Evolutionary conservation across 2,113 vertebrate species (phyloP).

Genomic region (Scartelaos histophorus): DNA sequence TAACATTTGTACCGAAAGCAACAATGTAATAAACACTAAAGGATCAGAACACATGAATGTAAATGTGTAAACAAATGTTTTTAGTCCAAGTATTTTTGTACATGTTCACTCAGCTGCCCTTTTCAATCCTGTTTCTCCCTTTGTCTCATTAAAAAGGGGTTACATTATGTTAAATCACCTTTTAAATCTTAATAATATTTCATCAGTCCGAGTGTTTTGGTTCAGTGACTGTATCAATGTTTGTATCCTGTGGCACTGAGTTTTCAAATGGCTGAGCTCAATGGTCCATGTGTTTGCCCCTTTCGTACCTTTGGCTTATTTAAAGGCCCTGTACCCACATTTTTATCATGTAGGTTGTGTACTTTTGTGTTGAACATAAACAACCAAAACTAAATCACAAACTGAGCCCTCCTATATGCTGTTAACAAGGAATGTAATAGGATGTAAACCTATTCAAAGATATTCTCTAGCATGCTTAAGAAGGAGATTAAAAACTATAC

Average conservation of each 20-base stretch:
- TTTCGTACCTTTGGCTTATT: too few relatives aligned
- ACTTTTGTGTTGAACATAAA: too few relatives aligned
- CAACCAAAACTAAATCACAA: too few relatives aligned
- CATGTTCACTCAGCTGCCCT: conserved; percentile 36
- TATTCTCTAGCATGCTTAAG: too few relatives aligned
- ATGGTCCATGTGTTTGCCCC: too few relatives aligned
- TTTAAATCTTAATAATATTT: not conserved
- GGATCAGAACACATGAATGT: conserved; percentile 37
- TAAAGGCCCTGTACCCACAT: too few relatives aligned
- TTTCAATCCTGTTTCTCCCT: conserved; percentile 39
- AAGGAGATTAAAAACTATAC: too few relatives aligned
- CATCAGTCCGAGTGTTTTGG: not conserved
- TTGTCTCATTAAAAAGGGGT: conserved; percentile 38
- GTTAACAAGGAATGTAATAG: too few relatives aligned
- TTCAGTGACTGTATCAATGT: not conserved
- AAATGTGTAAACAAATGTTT: conserved; percentile 29
- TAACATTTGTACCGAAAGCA: conserved; percentile 66
- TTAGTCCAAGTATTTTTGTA: conserved; percentile 38
- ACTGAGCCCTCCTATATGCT: too few relatives aligned
- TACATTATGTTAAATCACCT: not conserved
- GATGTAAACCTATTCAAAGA: too few relatives aligned
- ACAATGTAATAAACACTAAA: conserved; percentile 53
- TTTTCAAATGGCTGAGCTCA: too few relatives aligned
- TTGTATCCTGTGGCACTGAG: not conserved
- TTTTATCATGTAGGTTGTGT: too few relatives aligned